phyloP scores from a whole-genome alignment of 2,888 invertebrate genomes.

The Caenorhabditis doughertyi region DNA sequence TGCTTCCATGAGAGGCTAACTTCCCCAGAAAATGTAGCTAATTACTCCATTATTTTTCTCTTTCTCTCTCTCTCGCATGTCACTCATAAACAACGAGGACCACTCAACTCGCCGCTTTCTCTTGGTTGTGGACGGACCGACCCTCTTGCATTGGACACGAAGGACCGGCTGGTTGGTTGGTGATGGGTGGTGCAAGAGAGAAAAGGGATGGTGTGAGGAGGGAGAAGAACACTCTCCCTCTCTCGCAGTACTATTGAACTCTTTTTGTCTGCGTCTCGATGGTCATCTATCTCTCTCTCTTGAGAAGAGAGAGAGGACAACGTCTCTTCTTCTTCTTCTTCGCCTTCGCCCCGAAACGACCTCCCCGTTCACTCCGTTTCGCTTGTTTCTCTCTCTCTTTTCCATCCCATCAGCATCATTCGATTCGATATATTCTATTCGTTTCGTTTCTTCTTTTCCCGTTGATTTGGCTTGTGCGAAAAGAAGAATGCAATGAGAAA shows the following conservation, averaged over 20 bases:
- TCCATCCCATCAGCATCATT: no score
- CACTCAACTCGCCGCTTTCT: conserved; percentile 13
- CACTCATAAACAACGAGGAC: conserved; percentile 20
- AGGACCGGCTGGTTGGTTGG: conserved; percentile 7
- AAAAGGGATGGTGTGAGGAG: conserved; percentile 13
- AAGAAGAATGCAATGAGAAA: no score
- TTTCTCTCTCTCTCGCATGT: conserved; percentile 2
- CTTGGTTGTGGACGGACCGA: no score
- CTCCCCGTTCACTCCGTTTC: conserved; percentile 57
- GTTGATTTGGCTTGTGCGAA: no score
- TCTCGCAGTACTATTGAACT: conserved; percentile 21
- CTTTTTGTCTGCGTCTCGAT: conserved; percentile 29
- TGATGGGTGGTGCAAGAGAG: neutral
- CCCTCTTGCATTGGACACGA: no score
- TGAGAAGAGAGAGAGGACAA: no score
- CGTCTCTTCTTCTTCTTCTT: neutral
- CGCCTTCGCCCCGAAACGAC: conserved; percentile 20
- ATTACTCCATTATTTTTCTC: conserved; percentile 4
- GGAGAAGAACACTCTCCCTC: conserved; percentile 20
- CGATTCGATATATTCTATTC: no score
- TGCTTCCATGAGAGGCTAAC: no score
- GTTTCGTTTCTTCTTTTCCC: conserved; percentile 15
- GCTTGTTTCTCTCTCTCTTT: conserved; percentile 46
- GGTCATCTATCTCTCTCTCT: conserved; percentile 23
- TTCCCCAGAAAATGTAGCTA: no score